Base-by-base conservation (phyloP, 2,113 vertebrate genomes). In the Triplophysa rosa region DNA sequence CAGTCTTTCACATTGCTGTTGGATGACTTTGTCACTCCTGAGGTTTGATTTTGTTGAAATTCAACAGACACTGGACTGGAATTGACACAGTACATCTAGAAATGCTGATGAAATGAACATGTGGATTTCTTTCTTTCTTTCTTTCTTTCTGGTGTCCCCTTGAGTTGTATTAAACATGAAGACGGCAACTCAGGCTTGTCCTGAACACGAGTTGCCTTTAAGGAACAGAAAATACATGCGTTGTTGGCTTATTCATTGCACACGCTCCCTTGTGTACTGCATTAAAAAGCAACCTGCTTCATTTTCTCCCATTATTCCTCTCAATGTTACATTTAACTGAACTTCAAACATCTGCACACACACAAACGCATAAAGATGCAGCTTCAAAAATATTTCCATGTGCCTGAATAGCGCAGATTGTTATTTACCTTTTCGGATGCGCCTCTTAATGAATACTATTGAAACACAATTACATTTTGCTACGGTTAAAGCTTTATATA, bases 271-370 rank as follows among this genome's bases (percentile, higher is more conserved):
- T 5, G 5, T 47, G 58, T 75, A 40, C 10, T 40, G 23, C 4
- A 5, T 75, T 75, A 75, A 75, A 49, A 59, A 63, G 72, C 4
- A 75, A 75, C 37, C 40, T 14, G 23, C 58, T 62, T 63, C 1
- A 63, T 74, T 74, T 74, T 74, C 58, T 3, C 8, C 37, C 26
- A 19, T 74, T 74, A 58, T 74, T 63, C 16, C 11, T 70, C n/a
- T 47, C 21, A n/a, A 16, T 75, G 21, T 62, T 61, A 49, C 23
- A 0, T 63, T 74, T 74, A 58, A 40, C 47, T 26, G 16, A 74
- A 62, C 58, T 75, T 40, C 59, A 75, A 63, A 59, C 54, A 74
- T 9, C 54, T 24, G 2, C 33, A 17, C 68, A 37, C 49, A 45
- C 71, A 61, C 8, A 21, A 26, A 73, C 68, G 42, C 70, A 61